Evolutionary conservation across 2,888 invertebrate species (phyloP).

Genomic region (Caenorhabditis japonica): DNA sequence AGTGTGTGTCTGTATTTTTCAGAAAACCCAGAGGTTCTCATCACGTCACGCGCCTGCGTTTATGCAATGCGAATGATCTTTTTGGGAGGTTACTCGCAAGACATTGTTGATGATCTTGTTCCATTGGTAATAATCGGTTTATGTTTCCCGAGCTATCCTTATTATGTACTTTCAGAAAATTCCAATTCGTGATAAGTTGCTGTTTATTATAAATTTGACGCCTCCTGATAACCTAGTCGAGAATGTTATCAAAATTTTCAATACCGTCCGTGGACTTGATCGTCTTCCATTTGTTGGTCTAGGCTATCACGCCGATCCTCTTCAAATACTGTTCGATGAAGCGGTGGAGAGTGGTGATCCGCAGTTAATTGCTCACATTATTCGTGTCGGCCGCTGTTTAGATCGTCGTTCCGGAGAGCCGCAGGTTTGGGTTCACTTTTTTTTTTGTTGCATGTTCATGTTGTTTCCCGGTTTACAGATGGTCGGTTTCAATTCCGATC

Average conservation of each 20-base stretch:
- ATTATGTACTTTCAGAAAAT: conserved; percentile 28
- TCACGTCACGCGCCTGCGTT: conserved; percentile 12
- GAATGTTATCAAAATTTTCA: conserved; percentile 29
- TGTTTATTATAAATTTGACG: conserved; percentile 43
- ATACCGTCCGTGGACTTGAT: conserved; percentile 37
- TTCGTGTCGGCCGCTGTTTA: conserved; percentile 40
- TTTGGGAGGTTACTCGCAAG: conserved; percentile 9
- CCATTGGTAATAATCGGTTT: conserved; percentile 2
- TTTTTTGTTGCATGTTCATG: too few relatives aligned
- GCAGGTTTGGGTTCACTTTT: conserved; percentile 7
- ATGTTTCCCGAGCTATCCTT: too few relatives aligned
- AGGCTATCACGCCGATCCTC: conserved; percentile 40
- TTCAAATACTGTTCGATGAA: conserved; percentile 43
- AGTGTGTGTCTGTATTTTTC: neutral
- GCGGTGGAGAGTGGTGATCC: conserved; percentile 41
- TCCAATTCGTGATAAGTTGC: conserved; percentile 21
- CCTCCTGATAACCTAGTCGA: conserved; percentile 24
- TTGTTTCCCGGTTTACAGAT: too few relatives aligned
- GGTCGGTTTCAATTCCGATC: conserved; percentile 28
- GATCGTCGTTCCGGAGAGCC: conserved; percentile 32
- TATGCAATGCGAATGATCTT: conserved; percentile 33
- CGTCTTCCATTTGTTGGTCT: conserved; percentile 52
- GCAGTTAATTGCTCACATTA: conserved; percentile 33
- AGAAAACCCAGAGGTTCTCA: conserved; percentile 3
- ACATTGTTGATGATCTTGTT: conserved; percentile 26